Evolutionary conservation across 2,113 vertebrate species (phyloP), one percentile per base, ranked within the genome.

Genomic region (Sturnira hondurensis): DNA sequence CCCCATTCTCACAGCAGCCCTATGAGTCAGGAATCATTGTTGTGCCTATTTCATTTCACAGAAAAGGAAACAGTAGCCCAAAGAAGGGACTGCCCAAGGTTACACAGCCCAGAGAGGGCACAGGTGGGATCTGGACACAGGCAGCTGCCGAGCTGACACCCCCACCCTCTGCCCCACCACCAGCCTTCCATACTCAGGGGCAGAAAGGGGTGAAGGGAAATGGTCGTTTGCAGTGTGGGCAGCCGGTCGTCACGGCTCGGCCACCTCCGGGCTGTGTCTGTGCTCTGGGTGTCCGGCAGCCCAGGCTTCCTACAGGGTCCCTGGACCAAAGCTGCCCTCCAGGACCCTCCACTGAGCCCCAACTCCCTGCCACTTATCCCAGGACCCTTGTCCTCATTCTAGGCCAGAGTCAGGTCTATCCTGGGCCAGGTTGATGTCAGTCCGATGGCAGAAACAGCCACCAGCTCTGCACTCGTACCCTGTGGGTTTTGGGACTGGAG

Each of bases 181-280:
- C 19, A 14, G 41, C 38, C 28, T 45, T 16, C 52, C 61, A 0
- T 16, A 1, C 68, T 26, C 1, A 3, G 0, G 33, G 73, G 24
- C 15, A 2, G 74, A 28, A 47, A 61, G 24, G 71, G 31, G 12
- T 7, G 47, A 36, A 56, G 20, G 47, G 10, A 8, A 7, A 13
- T 9, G 3, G 1, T 68, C 43, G 65, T n/a, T 12, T 16, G 24
- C 17, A 12, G 3, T 3, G 6, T 47, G n/a, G 33, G 17, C 43
- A 31, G 2, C 67, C 20, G 2, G 31, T 13, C 45, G 3, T 0
- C 2, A 17, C 4, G 33, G 38, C 74, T 6, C 8, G 19, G 82
- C 17, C 33, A 9, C 63, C 50, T 54, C 50, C 14, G 36, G 41
- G 28, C 45, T 5, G 47, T 28, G 82, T 13, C 74, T 73, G n/a